Conservation (phyloP, 2,113 vertebrate species). For the Aythya baeri region DNA sequence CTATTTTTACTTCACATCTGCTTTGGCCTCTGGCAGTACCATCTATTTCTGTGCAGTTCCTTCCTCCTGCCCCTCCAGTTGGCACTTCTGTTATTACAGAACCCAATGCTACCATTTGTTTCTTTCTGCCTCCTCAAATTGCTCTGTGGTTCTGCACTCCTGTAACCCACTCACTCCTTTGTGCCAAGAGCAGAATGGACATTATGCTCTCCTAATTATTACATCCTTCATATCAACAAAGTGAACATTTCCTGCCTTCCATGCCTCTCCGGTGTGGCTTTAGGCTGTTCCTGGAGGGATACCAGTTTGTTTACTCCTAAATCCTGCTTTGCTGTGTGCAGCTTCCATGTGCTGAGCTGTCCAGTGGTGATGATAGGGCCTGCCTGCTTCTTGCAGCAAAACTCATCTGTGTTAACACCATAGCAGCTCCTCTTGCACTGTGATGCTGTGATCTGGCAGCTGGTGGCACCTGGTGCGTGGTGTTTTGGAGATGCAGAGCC, state of each 20-base stretch:
- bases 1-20: slow-evolving; percentile 38
- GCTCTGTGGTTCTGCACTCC: background rate
- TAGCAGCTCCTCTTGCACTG: background rate
- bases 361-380: background rate
- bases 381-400: background rate
- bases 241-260: background rate
- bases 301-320: background rate
- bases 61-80: background rate
- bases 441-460: background rate
- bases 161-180: background rate
- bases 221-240: accelerated
- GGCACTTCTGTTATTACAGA: background rate
- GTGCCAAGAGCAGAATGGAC: background rate
- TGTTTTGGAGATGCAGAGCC: background rate
- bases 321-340: background rate
- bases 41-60: background rate
- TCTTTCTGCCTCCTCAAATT: background rate
- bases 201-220: background rate
- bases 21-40: slow-evolving; percentile 54
- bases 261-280: background rate
- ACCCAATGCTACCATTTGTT: background rate
- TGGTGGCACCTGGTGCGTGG: accelerated
- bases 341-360: background rate
- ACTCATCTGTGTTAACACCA: accelerated
- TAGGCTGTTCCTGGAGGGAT: background rate